A percentile compares a stretch with the other conserved stretches of the same genome.
Conservation (phyloP, 2,113 vertebrate genomes). For the Poeciliopsis turrubarensis region DNA sequence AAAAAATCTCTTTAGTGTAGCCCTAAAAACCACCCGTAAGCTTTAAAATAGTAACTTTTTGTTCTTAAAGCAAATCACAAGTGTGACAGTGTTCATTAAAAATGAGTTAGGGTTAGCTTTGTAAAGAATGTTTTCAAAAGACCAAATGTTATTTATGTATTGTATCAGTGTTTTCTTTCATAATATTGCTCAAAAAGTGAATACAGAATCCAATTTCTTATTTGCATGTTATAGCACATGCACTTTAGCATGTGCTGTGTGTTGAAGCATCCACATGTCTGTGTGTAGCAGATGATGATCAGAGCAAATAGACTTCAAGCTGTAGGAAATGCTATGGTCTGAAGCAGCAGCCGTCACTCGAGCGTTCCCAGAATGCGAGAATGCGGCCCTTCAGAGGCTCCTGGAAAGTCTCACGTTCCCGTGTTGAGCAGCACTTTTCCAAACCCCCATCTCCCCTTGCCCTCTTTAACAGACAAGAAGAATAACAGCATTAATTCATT, state of each 20-base stretch:
- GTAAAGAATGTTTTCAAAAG: too few species aligned
- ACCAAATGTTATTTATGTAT: too few species aligned
- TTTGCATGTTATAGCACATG: background rate
- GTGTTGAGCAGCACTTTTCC: slow-evolving; percentile 21
- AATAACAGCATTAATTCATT: slow-evolving; percentile 65
- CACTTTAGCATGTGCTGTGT: background rate
- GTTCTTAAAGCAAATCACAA: too few species aligned
- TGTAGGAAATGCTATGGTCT: background rate
- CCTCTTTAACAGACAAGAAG: slow-evolving; percentile 13
- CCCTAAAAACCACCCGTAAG: too few species aligned
- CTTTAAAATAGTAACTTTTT: too few species aligned
- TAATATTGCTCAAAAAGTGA: too few species aligned
- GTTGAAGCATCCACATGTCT: background rate
- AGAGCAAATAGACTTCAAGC: background rate
- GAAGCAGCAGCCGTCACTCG: background rate
- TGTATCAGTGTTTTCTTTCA: too few species aligned
- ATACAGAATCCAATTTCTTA: too few species aligned
- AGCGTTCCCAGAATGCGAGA: slow-evolving; percentile 17
- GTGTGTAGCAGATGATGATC: slow-evolving; percentile 14
- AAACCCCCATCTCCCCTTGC: slow-evolving; percentile 3
- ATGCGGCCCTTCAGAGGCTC: slow-evolving; percentile 16
- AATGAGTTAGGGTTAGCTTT: too few species aligned
- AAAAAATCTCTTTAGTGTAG: too few species aligned
- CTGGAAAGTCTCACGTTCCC: slow-evolving; percentile 62
- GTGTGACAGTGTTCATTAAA: too few species aligned